phyloP scores from a whole-genome alignment of 2,888 invertebrate species.

The Desoria tigrina region DNA sequence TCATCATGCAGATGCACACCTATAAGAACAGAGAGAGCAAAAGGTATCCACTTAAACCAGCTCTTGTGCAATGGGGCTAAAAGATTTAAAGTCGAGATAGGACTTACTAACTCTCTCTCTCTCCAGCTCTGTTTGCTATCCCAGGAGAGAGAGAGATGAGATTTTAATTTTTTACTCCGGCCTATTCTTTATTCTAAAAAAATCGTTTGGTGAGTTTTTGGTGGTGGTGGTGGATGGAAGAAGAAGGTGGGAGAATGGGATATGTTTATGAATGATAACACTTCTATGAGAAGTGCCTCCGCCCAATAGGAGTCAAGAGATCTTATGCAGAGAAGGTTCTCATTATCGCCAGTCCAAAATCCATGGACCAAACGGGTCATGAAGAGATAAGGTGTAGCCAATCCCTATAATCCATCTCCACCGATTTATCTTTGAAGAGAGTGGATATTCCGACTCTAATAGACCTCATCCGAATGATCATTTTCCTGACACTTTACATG shows the following conservation, averaged over 20 bases:
- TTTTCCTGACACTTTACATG: no score
- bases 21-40: no score
- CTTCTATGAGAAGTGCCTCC: conserved; percentile 27
- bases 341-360: conserved; percentile 13
- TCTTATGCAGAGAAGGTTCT: not conserved
- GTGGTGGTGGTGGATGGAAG: not conserved
- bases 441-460: no score
- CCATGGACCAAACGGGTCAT: conserved; percentile 38
- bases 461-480: no score
- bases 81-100: not conserved
- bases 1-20: no score
- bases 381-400: conserved; percentile 34
- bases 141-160: not conserved
- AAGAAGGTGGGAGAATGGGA: conserved; percentile 29
- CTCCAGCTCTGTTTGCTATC: not conserved
- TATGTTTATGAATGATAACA: conserved; percentile 47
- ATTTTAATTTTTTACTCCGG: not conserved
- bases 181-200: not conserved
- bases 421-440: no score
- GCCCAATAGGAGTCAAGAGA: conserved; percentile 24
- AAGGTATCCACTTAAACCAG: no score
- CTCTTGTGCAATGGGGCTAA: not conserved
- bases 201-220: not conserved
- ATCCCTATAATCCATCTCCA: no score
- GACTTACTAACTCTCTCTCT: no score